Evolutionary conservation across 1,140 invertebrate genomes (phyloP).

Genomic region (Drosophila jambulina): DNA sequence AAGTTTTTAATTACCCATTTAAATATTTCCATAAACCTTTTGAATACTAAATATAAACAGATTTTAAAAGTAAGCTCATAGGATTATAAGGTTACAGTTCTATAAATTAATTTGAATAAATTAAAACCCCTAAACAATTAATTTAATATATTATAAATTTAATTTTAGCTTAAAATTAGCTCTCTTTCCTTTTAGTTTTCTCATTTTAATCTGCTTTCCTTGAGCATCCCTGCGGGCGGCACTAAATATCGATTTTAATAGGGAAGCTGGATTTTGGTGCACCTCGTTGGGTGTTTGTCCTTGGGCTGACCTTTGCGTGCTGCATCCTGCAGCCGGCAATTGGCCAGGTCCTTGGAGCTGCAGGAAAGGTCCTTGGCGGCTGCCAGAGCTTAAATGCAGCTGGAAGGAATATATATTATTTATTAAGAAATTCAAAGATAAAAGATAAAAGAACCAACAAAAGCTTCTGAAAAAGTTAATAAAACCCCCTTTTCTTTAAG

Average conservation of each 20-base stretch:
- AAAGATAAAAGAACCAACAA: background rate
- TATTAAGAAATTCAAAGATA: background rate
- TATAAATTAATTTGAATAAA: background rate
- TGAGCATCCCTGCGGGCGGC: constrained; percentile 45
- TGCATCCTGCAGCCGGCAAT: constrained; percentile 28
- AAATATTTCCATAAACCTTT: background rate
- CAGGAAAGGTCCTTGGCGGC: constrained; percentile 26
- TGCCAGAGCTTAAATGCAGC: constrained; percentile 8
- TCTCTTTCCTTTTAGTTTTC: background rate
- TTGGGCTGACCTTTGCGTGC: constrained; percentile 71
- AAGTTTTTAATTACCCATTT: accelerated
- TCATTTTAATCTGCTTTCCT: background rate
- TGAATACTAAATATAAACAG: background rate
- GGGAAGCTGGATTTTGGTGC: constrained; percentile 66
- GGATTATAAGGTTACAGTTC: too few species aligned
- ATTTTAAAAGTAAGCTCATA: too few species aligned
- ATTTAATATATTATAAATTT: background rate
- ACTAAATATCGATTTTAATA: constrained; percentile 78
- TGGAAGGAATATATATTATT: background rate
- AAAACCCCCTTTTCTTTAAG: too few species aligned
- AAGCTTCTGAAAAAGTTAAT: too few species aligned
- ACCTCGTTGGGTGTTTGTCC: constrained; percentile 65
- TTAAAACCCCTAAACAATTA: background rate
- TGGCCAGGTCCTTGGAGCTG: constrained; percentile 36
- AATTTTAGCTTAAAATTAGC: background rate